Conservation (phyloP, 2,888 invertebrate species). For the Poecilobothrus nobilitatus region DNA sequence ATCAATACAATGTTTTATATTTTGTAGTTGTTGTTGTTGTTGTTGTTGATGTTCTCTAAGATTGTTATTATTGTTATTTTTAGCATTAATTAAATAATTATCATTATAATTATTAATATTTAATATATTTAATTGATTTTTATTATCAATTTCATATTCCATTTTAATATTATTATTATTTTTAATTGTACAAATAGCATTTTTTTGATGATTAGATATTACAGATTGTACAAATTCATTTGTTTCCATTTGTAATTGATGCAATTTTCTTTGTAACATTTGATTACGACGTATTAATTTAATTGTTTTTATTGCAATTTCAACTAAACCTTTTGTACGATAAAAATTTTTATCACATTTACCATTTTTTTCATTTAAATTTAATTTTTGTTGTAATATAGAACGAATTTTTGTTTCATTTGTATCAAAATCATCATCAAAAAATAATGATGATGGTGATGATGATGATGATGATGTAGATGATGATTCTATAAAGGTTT, state of each 20-base stretch:
- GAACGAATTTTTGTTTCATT: not conserved
- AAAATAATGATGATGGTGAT: not conserved
- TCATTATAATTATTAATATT: not conserved
- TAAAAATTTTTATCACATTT: slow-evolving; percentile 22
- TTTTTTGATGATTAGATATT: slow-evolving; percentile 47
- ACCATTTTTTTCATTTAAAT: slow-evolving; percentile 3
- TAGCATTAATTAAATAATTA: not conserved
- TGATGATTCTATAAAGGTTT: not conserved
- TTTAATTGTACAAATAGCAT: slow-evolving; percentile 28
- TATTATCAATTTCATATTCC: no score
- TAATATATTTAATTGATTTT: not conserved
- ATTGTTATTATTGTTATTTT: not conserved
- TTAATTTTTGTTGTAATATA: not conserved
- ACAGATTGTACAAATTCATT: slow-evolving; percentile 53
- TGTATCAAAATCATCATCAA: not conserved
- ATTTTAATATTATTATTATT: not conserved
- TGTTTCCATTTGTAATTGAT: slow-evolving; percentile 54
- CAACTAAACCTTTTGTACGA: slow-evolving; percentile 47
- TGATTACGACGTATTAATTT: slow-evolving; percentile 55
- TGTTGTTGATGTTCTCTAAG: no score
- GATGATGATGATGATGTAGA: not conserved
- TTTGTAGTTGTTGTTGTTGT: not conserved
- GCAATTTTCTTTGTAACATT: slow-evolving; percentile 52
- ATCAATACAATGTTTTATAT: not conserved
- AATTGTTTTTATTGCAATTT: slow-evolving; percentile 56